Percentiles rank a stretch among this genome's conserved stretches.
Evolutionary conservation across 1,140 invertebrate species (phyloP).

Genomic region (Plectrocnemia conspersa): DNA sequence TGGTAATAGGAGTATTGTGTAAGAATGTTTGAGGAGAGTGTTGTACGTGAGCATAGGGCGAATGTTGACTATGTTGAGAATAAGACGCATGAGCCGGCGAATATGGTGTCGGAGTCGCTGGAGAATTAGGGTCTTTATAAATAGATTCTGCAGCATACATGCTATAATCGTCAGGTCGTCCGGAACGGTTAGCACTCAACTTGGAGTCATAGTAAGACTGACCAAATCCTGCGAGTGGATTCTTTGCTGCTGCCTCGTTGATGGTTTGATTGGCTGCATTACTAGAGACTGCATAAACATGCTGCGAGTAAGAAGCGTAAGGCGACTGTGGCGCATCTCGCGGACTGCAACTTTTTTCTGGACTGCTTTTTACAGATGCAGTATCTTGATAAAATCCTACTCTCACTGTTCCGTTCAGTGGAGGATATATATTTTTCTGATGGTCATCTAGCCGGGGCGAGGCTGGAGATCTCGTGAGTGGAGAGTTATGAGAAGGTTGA

Average conservation of each 20-base stretch:
- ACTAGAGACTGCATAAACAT: constrained; percentile 55
- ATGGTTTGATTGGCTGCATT: constrained; percentile 36
- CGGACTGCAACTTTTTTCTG: constrained; percentile 66
- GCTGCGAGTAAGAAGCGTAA: constrained; percentile 59
- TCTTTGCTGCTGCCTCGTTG: constrained; percentile 44
- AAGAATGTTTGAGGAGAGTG: constrained; percentile 38
- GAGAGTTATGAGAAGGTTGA: constrained; percentile 62
- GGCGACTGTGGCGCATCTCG: constrained; percentile 56
- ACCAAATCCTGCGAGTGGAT: constrained; percentile 44
- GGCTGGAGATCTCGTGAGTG: constrained; percentile 57
- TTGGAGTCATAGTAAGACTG: constrained; percentile 54
- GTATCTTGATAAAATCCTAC: constrained; percentile 77
- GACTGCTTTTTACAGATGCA: constrained; percentile 64
- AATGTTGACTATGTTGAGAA: constrained; percentile 37
- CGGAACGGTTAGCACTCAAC: constrained; percentile 41
- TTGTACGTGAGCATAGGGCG: constrained; percentile 43
- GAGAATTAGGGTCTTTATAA: constrained; percentile 45
- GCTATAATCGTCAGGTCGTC: constrained; percentile 41
- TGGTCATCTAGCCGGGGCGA: constrained; percentile 56
- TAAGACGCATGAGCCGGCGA: constrained; percentile 43
- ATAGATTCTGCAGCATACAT: constrained; percentile 42
- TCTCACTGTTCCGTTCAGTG: constrained; percentile 66
- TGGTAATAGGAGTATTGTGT: constrained; percentile 23
- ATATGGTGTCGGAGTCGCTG: constrained; percentile 44
- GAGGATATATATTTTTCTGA: constrained; percentile 60